A percentile compares a stretch with the other conserved stretches of the same genome.
phyloP scores from a whole-genome alignment of 2,113 vertebrate genomes.

The zebrafish (Danio rerio) region DNA sequence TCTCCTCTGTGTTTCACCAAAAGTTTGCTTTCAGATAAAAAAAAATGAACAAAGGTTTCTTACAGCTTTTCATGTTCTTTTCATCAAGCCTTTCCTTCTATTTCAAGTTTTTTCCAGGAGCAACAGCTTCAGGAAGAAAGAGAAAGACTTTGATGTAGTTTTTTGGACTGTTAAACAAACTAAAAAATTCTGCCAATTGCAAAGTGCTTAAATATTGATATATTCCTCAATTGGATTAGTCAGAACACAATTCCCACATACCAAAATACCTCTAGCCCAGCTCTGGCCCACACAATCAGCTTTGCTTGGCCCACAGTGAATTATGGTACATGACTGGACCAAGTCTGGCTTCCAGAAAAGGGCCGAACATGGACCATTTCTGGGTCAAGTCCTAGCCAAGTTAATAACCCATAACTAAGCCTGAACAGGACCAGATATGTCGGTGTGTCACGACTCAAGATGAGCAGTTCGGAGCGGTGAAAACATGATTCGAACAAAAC shows the following conservation, averaged over 20 bases:
- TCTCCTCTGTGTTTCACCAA: constrained; percentile 8
- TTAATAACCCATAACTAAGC: too few relatives aligned
- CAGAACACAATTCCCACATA: neutral
- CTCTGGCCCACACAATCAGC: too few relatives aligned
- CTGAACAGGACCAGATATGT: too few relatives aligned
- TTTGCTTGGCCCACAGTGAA: too few relatives aligned
- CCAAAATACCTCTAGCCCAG: too few relatives aligned
- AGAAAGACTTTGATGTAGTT: neutral
- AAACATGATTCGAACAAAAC: too few relatives aligned
- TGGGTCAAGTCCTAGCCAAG: too few relatives aligned
- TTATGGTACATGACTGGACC: too few relatives aligned
- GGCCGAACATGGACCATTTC: too few relatives aligned
- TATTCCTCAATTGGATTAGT: neutral
- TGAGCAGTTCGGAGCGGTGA: too few relatives aligned
- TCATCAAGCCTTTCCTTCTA: neutral
- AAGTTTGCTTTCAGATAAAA: constrained; percentile 15
- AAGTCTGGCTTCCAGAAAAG: too few relatives aligned
- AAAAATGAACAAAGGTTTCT: constrained; percentile 20
- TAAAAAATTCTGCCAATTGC: neutral
- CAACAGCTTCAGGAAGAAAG: neutral
- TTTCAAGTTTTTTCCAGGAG: neutral
- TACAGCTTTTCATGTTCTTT: constrained; percentile 23
- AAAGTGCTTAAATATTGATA: neutral
- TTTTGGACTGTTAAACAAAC: neutral
- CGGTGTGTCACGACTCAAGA: too few relatives aligned